These are phyloP conservation scores for Gastrophysa polygoni DNA, from an alignment of 2,888 invertebrate genomes.

Conservation along the genomic window DNA sequence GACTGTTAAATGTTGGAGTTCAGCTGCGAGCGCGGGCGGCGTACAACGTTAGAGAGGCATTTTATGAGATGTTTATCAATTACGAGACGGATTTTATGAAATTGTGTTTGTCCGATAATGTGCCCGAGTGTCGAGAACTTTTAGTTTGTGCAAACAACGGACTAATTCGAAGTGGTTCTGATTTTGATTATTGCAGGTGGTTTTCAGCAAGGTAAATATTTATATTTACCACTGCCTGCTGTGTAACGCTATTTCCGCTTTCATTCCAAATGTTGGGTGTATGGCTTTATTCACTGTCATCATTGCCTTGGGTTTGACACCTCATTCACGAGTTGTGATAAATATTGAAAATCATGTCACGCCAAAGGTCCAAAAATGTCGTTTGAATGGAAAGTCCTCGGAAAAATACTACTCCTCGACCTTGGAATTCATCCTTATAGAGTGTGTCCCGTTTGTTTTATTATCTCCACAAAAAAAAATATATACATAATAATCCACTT, in stretches of 20 bases:
- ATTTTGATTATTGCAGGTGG: conserved; percentile 54
- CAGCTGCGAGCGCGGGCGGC: conserved; percentile 52
- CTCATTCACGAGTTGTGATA: too few relatives aligned
- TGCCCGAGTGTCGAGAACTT: conserved; percentile 49
- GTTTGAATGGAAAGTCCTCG: too few relatives aligned
- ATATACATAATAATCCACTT: too few relatives aligned
- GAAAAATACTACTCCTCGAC: too few relatives aligned
- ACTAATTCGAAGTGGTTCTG: conserved; percentile 47
- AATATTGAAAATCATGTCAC: too few relatives aligned
- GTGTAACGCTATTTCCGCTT: conserved; percentile 1
- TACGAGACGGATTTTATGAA: conserved; percentile 48
- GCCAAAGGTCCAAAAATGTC: too few relatives aligned
- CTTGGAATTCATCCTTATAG: too few relatives aligned
- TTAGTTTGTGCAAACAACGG: conserved; percentile 45
- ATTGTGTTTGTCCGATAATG: conserved; percentile 49
- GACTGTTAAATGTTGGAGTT: conserved; percentile 55
- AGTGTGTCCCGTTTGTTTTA: too few relatives aligned
- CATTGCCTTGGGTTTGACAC: too few relatives aligned
- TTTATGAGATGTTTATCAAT: conserved; percentile 55
- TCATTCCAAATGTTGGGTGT: conserved; percentile 6
- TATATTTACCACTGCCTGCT: conserved; percentile 40
- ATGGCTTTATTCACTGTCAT: neutral
- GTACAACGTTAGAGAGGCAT: conserved; percentile 45
- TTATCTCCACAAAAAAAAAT: too few relatives aligned
- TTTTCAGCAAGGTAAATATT: conserved; percentile 55